These are phyloP conservation scores for Andrena praecox DNA, from an alignment of 2,888 invertebrate genomes.

Conservation along the genomic window DNA sequence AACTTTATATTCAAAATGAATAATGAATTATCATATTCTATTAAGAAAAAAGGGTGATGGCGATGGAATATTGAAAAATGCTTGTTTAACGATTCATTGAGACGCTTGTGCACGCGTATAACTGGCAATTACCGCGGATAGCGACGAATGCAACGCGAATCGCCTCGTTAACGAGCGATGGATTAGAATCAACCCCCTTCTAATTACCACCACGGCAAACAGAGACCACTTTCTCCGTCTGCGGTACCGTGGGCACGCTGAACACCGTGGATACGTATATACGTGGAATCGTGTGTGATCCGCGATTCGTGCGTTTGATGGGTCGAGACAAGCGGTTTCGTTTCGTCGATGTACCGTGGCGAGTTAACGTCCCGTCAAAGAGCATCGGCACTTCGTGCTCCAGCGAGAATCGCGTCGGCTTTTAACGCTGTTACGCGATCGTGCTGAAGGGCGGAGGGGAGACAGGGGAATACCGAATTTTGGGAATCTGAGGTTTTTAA, in stretches of 20 bases:
- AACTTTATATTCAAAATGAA: too few relatives aligned
- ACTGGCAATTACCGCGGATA: too few relatives aligned
- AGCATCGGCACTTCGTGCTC: not conserved
- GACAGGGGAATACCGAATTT: too few relatives aligned
- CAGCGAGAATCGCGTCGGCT: too few relatives aligned
- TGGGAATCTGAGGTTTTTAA: too few relatives aligned
- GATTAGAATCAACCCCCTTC: conserved; percentile 4
- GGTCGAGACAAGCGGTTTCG: conserved; percentile 12
- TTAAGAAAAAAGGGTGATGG: too few relatives aligned
- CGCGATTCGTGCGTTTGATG: not conserved
- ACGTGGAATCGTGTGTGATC: not conserved
- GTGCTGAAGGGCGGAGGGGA: too few relatives aligned
- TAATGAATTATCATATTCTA: too few relatives aligned
- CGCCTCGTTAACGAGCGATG: not conserved
- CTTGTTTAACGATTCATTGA: not conserved
- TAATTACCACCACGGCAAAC: not conserved
- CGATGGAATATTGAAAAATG: too few relatives aligned
- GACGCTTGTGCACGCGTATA: not conserved
- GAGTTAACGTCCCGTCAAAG: conserved; percentile 22
- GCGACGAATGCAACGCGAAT: not conserved
- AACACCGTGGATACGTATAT: not conserved
- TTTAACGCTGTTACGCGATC: too few relatives aligned
- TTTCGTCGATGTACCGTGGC: conserved; percentile 20
- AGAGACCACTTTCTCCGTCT: conserved; percentile 16
- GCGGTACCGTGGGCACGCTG: not conserved